A percentile compares a stretch with the other conserved stretches of the same genome.
phyloP scores from a whole-genome alignment of 1,140 invertebrate species.

The Trichonephila clavata region DNA sequence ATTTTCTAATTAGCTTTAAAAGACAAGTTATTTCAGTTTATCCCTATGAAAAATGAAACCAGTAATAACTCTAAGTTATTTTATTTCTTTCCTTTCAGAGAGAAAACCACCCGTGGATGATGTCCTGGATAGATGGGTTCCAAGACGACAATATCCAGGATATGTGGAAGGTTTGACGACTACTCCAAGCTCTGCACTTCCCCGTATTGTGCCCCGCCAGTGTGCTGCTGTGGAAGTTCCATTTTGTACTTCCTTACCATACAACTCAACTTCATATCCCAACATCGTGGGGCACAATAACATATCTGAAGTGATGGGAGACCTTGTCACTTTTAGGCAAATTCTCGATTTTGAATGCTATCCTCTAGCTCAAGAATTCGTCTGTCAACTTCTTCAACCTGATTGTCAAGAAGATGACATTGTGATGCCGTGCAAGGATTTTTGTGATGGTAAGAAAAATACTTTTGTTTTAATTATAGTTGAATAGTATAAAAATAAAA shows the following conservation, averaged over 20 bases:
- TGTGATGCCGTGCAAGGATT: constrained; percentile 89
- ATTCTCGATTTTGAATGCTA: constrained; percentile 93
- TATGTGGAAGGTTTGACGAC: constrained; percentile 81
- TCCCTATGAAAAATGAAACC: neutral
- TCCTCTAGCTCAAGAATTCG: constrained; percentile 90
- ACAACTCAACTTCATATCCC: constrained; percentile 91
- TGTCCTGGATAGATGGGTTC: constrained; percentile 75
- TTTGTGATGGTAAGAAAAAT: constrained; percentile 84
- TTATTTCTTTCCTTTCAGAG: constrained; percentile 48
- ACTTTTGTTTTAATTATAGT: too few relatives aligned
- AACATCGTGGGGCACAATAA: constrained; percentile 87
- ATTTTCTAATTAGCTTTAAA: too few relatives aligned
- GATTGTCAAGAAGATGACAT: constrained; percentile 85
- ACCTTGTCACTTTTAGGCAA: constrained; percentile 90
- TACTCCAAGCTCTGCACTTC: constrained; percentile 81
- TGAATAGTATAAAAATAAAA: too few relatives aligned
- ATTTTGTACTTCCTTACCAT: constrained; percentile 86
- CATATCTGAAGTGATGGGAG: constrained; percentile 86
- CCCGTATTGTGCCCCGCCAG: constrained; percentile 82
- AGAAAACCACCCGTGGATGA: constrained; percentile 67
- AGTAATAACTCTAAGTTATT: neutral
- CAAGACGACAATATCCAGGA: constrained; percentile 78
- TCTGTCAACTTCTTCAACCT: constrained; percentile 92
- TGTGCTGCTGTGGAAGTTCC: constrained; percentile 86
- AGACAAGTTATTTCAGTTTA: neutral